Base-by-base conservation (phyloP, 2,888 invertebrate species). In the Drosophila pseudotalamancana region DNA sequence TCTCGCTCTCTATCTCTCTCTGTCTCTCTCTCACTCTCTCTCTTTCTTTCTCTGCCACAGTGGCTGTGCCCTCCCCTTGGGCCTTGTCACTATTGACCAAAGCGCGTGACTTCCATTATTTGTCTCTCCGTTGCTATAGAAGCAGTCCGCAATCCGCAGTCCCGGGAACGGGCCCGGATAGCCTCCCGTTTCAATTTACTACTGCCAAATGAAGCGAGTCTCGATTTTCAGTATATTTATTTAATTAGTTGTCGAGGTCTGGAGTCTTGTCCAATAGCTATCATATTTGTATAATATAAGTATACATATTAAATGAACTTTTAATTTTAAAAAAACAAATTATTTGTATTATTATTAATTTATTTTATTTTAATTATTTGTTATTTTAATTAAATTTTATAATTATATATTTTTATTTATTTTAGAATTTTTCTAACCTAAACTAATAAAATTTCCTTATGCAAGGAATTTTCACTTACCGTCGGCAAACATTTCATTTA, bases 41-140 rank as follows among this genome's bases (percentile, higher is more conserved):
- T 23, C 9, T 23, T 0, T 39, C 67, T 57, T 50, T 43, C 43
- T 39, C 21, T 23, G 16, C n/a, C 12, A 14, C 23, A 23, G 23
- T 27, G 42, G 9, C 6, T 3, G 6, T 14, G 4, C 25, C 18
- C 27, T 16, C 2, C 40, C 34, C n/a, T 16, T 34, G 19, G 25
- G 21, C 53, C 29, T 16, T 42, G 43, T 35, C 19, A 49, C 43
- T 61, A 61, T 67, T 61, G 60, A 62, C 60, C 59, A 45, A 46
- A 60, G 84, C 80, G 83, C 84, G 84, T 78, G 81, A 64, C 84
- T 84, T 62, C 78, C 84, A 78, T 84, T 80, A 72, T 59, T 62
- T 55, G 75, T 31, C 42, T 32, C 21, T 43, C 25, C 46, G 80
- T 77, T 71, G 64, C 49, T 68, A 83, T 83, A 80, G 62, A n/a